These are phyloP conservation scores for Sturnira hondurensis DNA, from an alignment of 2,113 vertebrate species.

Conservation along the genomic window DNA sequence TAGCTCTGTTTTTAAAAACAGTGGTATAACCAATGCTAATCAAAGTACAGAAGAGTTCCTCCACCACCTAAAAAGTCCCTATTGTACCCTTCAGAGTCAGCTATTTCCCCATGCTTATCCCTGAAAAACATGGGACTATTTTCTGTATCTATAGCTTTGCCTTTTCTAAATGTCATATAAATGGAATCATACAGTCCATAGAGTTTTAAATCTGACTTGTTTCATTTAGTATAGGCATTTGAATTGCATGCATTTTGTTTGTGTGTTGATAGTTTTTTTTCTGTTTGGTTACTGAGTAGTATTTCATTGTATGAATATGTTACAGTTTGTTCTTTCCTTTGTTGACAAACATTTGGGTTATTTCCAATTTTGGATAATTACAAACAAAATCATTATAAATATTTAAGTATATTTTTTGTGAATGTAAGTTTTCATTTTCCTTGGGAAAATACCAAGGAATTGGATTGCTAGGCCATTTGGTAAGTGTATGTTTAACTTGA, in stretches of 20 bases:
- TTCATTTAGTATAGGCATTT: background rate
- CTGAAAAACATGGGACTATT: background rate
- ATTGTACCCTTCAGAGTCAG: background rate
- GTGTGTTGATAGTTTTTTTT: background rate
- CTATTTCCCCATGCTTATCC: background rate
- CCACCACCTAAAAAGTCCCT: background rate
- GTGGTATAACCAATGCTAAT: background rate
- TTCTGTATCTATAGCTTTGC: background rate
- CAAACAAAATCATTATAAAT: background rate
- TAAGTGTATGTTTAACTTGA: background rate
- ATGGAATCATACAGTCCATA: background rate
- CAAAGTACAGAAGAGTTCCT: background rate
- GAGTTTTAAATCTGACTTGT: background rate
- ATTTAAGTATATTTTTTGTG: background rate
- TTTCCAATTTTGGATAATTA: background rate
- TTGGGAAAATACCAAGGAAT: background rate
- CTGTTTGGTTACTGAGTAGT: too few relatives aligned
- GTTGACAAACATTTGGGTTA: background rate
- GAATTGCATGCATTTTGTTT: background rate
- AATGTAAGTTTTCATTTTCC: background rate
- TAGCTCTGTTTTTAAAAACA: background rate
- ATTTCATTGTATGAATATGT: too few relatives aligned
- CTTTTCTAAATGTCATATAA: background rate
- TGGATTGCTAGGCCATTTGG: background rate
- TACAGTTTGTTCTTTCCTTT: background rate